Base-by-base conservation (phyloP, 2,113 vertebrate species). In the Trichechus manatus region DNA sequence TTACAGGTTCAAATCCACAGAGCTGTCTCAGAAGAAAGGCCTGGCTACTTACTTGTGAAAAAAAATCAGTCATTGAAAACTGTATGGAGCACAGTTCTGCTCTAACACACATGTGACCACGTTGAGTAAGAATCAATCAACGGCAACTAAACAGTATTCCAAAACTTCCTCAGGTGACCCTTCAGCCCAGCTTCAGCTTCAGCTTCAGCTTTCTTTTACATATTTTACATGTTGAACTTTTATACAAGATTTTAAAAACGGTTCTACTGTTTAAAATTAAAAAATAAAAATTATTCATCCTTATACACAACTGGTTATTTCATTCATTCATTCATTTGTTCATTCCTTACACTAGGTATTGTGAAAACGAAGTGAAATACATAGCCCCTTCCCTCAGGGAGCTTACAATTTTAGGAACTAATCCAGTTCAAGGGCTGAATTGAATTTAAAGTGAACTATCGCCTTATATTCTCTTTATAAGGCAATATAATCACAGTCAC, bases 361-460 rank as follows among this genome's bases (percentile, higher is more conserved):
- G 9, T 23, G 59, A 95, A 97, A 89, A 96, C 3, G 90, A 96
- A 96, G 89, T 0, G 5, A 98, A 96, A 95, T 87, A 85, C 25
- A 22, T 1, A 86, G 87, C 83, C 75, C 47, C 61, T 91, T 87
- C 20, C 64, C 50, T 89, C 36, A 82, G 31, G 50, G 19, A 63
- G 50, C 25, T 29, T 82, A 10, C 3, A 77, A n/a, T 82, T 89
- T 97, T 94, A 94, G 33, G 27, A 59, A 63, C 9, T 80, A 66
- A 93, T 92, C 68, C 33, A 88, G 17, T 72, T 39, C 66, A 77
- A 91, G 20, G 4, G 53, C 68, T 91, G 61, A 90, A 94, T 0
- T 66, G 81, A 97, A 97, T 93, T 94, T 97, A 96, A 98, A 93
- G n/a, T 85, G 47, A 93, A 63, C 72, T 80, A 77, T 36, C 96